Base-by-base conservation (phyloP, 2,888 invertebrate species). In the Exephanes ischioxanthus region DNA sequence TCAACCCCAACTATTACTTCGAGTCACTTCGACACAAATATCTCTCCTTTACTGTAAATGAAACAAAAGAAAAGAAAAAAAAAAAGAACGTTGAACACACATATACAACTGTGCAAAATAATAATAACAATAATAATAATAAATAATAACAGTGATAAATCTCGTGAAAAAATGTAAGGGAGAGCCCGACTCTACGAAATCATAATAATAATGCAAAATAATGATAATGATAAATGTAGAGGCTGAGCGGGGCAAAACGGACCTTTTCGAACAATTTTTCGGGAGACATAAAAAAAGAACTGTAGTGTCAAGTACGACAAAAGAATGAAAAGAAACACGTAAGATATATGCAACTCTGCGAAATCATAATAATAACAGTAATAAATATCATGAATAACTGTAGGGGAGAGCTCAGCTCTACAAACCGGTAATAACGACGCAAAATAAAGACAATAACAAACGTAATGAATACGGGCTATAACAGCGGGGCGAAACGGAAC, bases 1-100 rank as follows among this genome's bases (percentile, higher is more conserved):
- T 76, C n/a, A 72, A 53, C 71, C 45, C 58, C 66, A 63, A 48
- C 53, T 76, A 70, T 48, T 71, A 61, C 76, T 67, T 55, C 45
- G 77, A 63, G 76, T 70, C 83, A 70, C 80, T 83, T 48, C 70
- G 80, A 85, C 71, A 85, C 85, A 89, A 86, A 84, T 80, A 48
- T 83, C 70, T 75, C 79, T 48, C 70, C 83, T 72, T 80, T 84
- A 87, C 88, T 86, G 88, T 83, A 67, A 85, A 87, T 76, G 85
- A 87, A 80, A 61, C 30, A 58, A 45, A 67, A 76, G 61, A 79
- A 76, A 83, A 80, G 51, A 45, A 37, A 45, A 37, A 22, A 30
- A 71, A 80, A 75, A 41, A 77, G 68, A 53, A 73, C 30, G 16
- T 33, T 30, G 30, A 63, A 63, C 61, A 30, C 30, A 30, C 30